Evolutionary conservation across 2,113 vertebrate species (phyloP), one percentile per base, ranked within the genome.

Genomic region (Poicephalus meyeri): DNA sequence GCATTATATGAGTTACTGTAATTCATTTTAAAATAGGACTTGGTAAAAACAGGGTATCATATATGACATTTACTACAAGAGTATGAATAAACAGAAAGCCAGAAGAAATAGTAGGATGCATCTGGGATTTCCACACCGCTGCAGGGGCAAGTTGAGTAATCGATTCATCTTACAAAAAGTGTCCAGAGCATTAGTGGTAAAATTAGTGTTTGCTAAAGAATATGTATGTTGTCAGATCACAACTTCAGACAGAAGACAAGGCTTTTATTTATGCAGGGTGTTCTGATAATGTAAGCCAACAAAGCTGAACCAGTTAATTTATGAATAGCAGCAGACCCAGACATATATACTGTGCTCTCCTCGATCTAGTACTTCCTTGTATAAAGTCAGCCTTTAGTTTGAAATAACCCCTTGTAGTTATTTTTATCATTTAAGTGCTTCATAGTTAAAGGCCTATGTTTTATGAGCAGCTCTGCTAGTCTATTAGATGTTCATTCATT

Each of bases 31-130:
- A 93, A 80, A 79, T 53, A 52, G 25, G 37, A 24, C 18, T 80
- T 80, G 41, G 88, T 96, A 79, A 97, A 95, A 95, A 7, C 55
- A 87, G 80, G 44, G 50, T 83, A 53, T 71, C 20, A 11, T 55
- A 26, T n/a, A 12, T 91, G 88, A 74, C 28, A 91, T 91, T 96
- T 97, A 60, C 78, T 92, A 52, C 21, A 70, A 66, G 31, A 52
- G 17, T 76, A 60, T 93, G 80, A 94, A 96, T 94, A 92, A 93
- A 79, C 44, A 94, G 31, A 78, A 80, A 52, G 31, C 25, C 60
- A 47, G 42, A 86, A 94, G 63, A 52, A 90, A 83, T 28, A 47
- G 20, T 35, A 68, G 20, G 8, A 60, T 80, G 41, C 46, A 21
- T 42, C 6, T 10, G 55, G 42, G 47, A 58, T 93, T 90, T 94